phyloP scores from a whole-genome alignment of 30 jellyfish, hydroid and myxozoan species.

The Nemopilema nomurai region DNA sequence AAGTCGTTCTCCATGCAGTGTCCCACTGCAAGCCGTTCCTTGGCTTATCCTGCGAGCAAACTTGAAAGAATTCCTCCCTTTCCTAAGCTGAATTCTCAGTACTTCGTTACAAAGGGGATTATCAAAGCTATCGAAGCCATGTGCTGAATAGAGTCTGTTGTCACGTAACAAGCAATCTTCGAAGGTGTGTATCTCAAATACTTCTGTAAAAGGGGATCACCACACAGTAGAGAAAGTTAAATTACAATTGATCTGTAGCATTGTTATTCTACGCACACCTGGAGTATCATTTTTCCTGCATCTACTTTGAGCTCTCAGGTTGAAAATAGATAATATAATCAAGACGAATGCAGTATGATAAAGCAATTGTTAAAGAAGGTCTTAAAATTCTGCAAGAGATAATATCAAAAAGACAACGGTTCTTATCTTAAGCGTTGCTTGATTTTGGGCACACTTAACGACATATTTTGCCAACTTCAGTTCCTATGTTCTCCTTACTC shows the following conservation, averaged over 20 bases:
- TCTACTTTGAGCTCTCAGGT: not conserved
- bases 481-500: too few relatives aligned
- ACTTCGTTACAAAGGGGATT: not conserved
- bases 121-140: conserved; percentile 1
- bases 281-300: not conserved
- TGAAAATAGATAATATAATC: not conserved
- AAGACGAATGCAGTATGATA: too few relatives aligned
- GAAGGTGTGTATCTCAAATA: not conserved
- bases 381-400: too few relatives aligned
- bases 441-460: too few relatives aligned
- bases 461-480: too few relatives aligned
- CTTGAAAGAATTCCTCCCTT: not conserved
- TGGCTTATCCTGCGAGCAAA: not conserved
- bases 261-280: too few relatives aligned
- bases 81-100: not conserved
- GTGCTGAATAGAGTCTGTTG: conserved; percentile 12
- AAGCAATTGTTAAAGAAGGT: too few relatives aligned
- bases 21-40: not conserved
- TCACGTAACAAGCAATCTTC: conserved; percentile 15
- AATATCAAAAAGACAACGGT: too few relatives aligned
- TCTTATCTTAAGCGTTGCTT: too few relatives aligned
- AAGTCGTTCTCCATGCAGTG: not conserved
- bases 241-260: not conserved
- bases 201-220: not conserved
- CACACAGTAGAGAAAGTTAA: not conserved